phyloP scores from a whole-genome alignment of 2,888 invertebrate species.

The Trichacis sp. region DNA sequence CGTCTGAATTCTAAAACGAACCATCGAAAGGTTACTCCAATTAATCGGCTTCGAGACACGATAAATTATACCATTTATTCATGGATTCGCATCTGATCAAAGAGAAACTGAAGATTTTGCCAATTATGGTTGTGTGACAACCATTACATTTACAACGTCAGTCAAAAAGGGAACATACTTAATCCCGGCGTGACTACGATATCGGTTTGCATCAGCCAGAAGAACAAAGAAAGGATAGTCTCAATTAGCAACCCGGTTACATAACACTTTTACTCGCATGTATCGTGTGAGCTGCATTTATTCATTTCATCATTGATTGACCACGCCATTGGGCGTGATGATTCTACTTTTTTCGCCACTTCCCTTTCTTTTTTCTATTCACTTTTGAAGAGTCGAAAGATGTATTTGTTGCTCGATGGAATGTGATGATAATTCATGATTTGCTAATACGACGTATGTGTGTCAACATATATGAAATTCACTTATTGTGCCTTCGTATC shows the following conservation, averaged over 20 bases:
- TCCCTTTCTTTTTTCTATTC: constrained; percentile 16
- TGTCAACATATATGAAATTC: no score
- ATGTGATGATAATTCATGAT: constrained; percentile 32
- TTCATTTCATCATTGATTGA: constrained; percentile 29
- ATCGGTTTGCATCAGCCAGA: constrained; percentile 35
- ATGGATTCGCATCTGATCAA: no score
- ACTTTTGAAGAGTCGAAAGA: constrained; percentile 29
- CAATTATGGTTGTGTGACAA: no score
- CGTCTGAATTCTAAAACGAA: no score
- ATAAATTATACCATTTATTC: no score
- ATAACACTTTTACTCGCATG: constrained; percentile 31
- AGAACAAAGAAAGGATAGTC: constrained; percentile 47
- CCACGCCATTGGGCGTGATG: constrained; percentile 25
- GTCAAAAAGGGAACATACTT: no score
- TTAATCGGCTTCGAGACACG: no score
- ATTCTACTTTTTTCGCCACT: neutral
- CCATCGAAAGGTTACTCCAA: no score
- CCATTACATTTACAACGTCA: no score
- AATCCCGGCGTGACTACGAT: no score
- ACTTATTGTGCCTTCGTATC: no score
- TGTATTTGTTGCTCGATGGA: constrained; percentile 14
- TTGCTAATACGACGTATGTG: constrained; percentile 32
- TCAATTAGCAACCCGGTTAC: constrained; percentile 40
- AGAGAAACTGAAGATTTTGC: no score
- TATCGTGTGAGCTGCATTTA: constrained; percentile 3